These are phyloP conservation scores for Ennomos fuscantarius DNA, from an alignment of 2,888 invertebrate genomes.

Conservation along the genomic window DNA sequence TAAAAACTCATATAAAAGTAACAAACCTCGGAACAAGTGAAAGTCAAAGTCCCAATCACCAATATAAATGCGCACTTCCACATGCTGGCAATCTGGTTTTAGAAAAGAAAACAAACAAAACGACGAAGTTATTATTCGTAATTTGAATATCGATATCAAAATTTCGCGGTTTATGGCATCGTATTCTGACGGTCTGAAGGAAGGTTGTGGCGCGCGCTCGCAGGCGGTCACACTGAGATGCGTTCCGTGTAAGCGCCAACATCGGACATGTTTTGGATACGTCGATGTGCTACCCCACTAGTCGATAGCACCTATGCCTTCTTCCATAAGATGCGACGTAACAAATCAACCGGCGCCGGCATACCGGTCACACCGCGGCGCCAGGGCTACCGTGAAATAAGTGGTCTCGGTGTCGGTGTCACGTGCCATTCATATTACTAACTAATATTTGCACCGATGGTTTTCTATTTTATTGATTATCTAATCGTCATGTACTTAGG, in stretches of 20 bases:
- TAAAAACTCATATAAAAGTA: constrained; percentile 41
- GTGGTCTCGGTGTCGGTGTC: constrained; percentile 12
- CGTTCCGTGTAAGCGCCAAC: constrained; percentile 50
- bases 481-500: constrained; percentile 13
- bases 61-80: constrained; percentile 72
- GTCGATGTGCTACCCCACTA: constrained; percentile 67
- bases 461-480: constrained; percentile 10
- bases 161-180: constrained; percentile 70
- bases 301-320: constrained; percentile 36
- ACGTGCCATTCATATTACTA: constrained; percentile 16
- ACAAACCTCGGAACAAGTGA: constrained; percentile 72
- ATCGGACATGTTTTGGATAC: constrained; percentile 67
- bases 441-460: not conserved
- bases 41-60: constrained; percentile 66
- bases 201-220: constrained; percentile 59
- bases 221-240: constrained; percentile 72
- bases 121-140: constrained; percentile 41
- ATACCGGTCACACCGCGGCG: constrained; percentile 33
- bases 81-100: constrained; percentile 61
- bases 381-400: constrained; percentile 9
- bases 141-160: constrained; percentile 61
- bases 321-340: constrained; percentile 18
- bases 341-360: constrained; percentile 29
- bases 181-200: constrained; percentile 52
- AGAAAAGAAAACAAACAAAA: constrained; percentile 49